Conservation (phyloP, 2,797 vertebrate species). For the Ptychadena robeensis region DNA sequence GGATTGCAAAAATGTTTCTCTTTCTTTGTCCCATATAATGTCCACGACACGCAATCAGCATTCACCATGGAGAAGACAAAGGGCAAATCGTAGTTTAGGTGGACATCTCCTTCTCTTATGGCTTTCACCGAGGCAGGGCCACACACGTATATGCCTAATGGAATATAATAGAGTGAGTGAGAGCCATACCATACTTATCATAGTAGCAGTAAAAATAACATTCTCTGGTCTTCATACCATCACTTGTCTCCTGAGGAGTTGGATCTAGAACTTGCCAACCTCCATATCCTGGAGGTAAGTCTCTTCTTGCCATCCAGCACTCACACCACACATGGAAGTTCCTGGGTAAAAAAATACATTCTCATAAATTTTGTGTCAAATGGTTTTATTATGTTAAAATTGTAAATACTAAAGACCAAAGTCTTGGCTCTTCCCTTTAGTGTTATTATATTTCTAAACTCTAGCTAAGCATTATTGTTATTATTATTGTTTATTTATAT, state of each 20-base stretch:
- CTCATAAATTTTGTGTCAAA: too few species aligned
- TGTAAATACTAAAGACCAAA: too few species aligned
- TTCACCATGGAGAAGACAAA: slow-evolving; percentile 91
- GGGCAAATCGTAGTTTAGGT: slow-evolving; percentile 80
- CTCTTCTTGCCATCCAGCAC: slow-evolving; percentile 89
- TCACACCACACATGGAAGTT: slow-evolving; percentile 96
- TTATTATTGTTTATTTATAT: too few species aligned
- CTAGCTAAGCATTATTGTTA: too few species aligned
- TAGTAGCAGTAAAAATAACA: too few species aligned
- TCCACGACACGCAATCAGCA: slow-evolving; percentile 79
- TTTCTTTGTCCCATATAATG: slow-evolving; percentile 72
- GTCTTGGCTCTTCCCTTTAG: too few species aligned
- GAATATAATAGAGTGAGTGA: background rate
- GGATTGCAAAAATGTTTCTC: slow-evolving; percentile 76
- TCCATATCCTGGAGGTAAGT: slow-evolving; percentile 80
- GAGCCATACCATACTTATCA: background rate
- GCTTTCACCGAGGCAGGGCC: slow-evolving; percentile 88
- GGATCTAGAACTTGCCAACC: slow-evolving; percentile 95
- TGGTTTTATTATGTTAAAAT: too few species aligned
- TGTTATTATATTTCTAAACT: too few species aligned
- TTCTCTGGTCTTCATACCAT: slow-evolving; percentile 71
- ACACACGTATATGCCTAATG: slow-evolving; percentile 84
- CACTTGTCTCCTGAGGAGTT: slow-evolving; percentile 88
- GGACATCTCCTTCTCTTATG: slow-evolving; percentile 77
- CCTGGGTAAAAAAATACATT: slow-evolving; percentile 71